Evolutionary conservation across 2,888 invertebrate genomes (phyloP).

Genomic region (Strigamia crassipes): DNA sequence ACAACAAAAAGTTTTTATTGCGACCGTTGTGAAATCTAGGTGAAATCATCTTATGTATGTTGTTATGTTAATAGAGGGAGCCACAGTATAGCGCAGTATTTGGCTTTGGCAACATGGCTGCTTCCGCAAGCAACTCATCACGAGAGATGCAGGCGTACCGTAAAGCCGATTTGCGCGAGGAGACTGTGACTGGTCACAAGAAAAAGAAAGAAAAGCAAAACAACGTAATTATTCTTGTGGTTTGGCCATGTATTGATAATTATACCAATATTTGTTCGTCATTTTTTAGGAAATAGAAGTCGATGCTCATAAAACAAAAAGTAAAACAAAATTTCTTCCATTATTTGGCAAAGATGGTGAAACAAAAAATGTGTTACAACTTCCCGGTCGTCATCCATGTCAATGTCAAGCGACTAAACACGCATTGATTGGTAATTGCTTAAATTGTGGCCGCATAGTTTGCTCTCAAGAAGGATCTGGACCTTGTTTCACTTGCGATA

Average conservation of each 20-base stretch:
- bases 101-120: background rate
- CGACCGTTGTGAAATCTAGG: too few species aligned
- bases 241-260: background rate
- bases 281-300: background rate
- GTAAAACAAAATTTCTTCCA: constrained; percentile 71
- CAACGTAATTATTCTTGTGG: background rate
- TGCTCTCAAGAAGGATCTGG: constrained; percentile 97
- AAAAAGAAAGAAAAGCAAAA: background rate
- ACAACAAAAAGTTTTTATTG: too few species aligned
- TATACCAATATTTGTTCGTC: background rate
- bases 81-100: too few species aligned
- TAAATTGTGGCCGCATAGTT: constrained; percentile 90
- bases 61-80: too few species aligned
- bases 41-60: too few species aligned
- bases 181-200: background rate
- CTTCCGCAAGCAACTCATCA: background rate
- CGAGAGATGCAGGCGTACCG: background rate
- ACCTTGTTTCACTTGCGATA: constrained; percentile 90
- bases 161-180: background rate
- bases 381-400: constrained; percentile 80
- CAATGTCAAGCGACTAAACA: constrained; percentile 93
- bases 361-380: constrained; percentile 61
- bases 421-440: constrained; percentile 87
- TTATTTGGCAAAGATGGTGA: constrained; percentile 74
- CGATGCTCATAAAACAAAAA: constrained; percentile 53